Percentiles rank a stretch among this genome's conserved stretches.
Conservation (phyloP, 1,140 invertebrate species). For the Mactra quadrangularis region DNA sequence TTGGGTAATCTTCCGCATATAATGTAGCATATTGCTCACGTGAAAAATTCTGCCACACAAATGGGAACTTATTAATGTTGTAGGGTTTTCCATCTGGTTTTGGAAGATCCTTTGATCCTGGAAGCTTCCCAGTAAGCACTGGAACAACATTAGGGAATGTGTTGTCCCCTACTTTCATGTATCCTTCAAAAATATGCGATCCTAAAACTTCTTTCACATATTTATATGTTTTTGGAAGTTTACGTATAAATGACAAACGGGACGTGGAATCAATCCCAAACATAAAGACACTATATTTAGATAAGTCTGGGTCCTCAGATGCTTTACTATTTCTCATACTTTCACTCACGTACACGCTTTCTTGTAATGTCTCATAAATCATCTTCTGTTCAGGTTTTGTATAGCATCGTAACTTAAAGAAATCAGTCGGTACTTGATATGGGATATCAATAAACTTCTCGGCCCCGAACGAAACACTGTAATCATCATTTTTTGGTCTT, state of each 20-base stretch:
- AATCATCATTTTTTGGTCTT: constrained; percentile 59
- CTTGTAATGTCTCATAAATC: constrained; percentile 60
- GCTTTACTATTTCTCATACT: constrained; percentile 49
- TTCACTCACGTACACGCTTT: constrained; percentile 52
- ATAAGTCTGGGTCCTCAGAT: neutral
- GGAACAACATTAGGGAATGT: constrained; percentile 63
- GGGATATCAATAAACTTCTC: constrained; percentile 58
- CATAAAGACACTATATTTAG: constrained; percentile 86
- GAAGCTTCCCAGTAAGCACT: constrained; percentile 57
- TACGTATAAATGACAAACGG: constrained; percentile 91
- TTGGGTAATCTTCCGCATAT: constrained; percentile 84
- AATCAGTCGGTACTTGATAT: constrained; percentile 81
- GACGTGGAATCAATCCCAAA: constrained; percentile 94
- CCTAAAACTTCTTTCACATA: constrained; percentile 84
- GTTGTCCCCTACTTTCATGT: constrained; percentile 79
- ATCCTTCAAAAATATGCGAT: constrained; percentile 78
- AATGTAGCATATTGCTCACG: constrained; percentile 83
- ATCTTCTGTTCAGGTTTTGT: constrained; percentile 76
- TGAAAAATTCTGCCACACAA: constrained; percentile 84
- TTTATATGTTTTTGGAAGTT: constrained; percentile 89
- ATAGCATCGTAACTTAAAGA: constrained; percentile 83
- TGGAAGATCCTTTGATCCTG: constrained; percentile 47
- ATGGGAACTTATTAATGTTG: constrained; percentile 52
- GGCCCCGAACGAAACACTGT: constrained; percentile 77
- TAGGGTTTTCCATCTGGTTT: constrained; percentile 11